A percentile compares a stretch with the other conserved stretches of the same genome.
Evolutionary conservation across 2,113 vertebrate genomes (phyloP).

Genomic region (Grammomys surdaster): DNA sequence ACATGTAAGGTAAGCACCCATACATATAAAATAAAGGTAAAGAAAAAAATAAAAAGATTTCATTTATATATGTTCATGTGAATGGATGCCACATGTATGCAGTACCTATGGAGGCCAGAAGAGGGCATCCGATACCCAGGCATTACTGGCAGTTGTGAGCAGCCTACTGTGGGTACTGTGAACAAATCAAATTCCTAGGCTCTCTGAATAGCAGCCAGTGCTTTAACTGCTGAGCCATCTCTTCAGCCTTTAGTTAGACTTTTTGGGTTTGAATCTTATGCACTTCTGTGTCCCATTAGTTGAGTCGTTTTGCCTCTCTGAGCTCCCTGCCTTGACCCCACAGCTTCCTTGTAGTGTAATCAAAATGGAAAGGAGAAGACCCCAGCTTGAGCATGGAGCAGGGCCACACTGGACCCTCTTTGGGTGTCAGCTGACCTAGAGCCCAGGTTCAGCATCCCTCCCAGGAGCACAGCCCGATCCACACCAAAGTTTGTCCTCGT

Average conservation of each 20-base stretch:
- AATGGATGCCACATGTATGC: background rate
- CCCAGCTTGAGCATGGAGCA: too few species aligned
- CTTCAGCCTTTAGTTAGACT: background rate
- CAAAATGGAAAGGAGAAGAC: too few species aligned
- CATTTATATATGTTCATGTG: background rate
- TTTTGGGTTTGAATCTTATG: accelerated
- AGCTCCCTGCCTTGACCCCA: background rate
- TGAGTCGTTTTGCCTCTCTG: background rate
- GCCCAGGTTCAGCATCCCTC: background rate
- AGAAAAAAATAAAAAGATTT: background rate
- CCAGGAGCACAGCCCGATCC: background rate
- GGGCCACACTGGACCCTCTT: background rate
- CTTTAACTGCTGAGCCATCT: background rate
- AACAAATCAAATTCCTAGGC: background rate
- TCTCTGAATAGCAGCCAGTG: background rate
- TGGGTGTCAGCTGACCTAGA: background rate
- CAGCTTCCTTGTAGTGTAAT: background rate
- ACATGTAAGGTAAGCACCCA: background rate
- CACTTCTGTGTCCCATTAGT: background rate
- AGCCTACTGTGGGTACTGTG: background rate
- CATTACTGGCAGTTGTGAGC: background rate
- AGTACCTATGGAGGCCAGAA: background rate
- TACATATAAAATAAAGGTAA: background rate
- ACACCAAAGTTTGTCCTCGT: accelerated
- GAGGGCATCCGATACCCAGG: background rate